Base-by-base conservation (phyloP, 2,888 invertebrate genomes). In the Yponomeuta malinellus region DNA sequence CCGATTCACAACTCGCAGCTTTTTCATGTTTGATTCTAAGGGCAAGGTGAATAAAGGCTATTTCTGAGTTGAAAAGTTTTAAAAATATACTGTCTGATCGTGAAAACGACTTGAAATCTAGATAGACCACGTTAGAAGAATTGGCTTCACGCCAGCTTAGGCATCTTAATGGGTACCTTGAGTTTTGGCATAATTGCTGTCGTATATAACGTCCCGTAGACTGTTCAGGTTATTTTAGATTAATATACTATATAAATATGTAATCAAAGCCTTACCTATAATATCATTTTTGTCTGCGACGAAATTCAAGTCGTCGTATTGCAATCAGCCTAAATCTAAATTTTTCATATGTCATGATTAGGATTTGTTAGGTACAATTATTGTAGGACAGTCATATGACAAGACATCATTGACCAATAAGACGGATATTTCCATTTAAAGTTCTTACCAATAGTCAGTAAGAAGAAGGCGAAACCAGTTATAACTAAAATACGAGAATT, bases 401-500 rank as follows among this genome's bases (percentile, higher is more conserved):
- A 43, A 43, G 43, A 43, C 43, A 8, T 43, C 43, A 8, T 43
- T 8, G 43, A 8, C 29, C 23, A 65, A 9, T 29, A 31, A 31
- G 65, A 65, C 65, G 65, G 65, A 65, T 23, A 65, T 31, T 23
- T 9, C 65, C 65, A 65, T 65, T 65, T 65, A 65, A 65, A 65
- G 9, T 29, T 65, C 33, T n/a, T 65, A 29, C 33, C 4, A 10
- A 29, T 2, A 65, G 29, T 65, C 33, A 10, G 65, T 31, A 23
- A 31, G 29, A 31, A 65, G 65, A 9, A 65, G 65, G 12, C 29
- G 4, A 65, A 65, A 65, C 65, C 65, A 65, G 65, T 31, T 65
- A 29, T 10, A 65, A 65, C 65, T 65, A 65, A 23, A 23, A 65
- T 65, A 31, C 31, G 33, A 65, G 29, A 65, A 65, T 65, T 65